Evolutionary conservation across 2,888 invertebrate genomes (phyloP).

Genomic region (Rhimphoctona megacephalus): DNA sequence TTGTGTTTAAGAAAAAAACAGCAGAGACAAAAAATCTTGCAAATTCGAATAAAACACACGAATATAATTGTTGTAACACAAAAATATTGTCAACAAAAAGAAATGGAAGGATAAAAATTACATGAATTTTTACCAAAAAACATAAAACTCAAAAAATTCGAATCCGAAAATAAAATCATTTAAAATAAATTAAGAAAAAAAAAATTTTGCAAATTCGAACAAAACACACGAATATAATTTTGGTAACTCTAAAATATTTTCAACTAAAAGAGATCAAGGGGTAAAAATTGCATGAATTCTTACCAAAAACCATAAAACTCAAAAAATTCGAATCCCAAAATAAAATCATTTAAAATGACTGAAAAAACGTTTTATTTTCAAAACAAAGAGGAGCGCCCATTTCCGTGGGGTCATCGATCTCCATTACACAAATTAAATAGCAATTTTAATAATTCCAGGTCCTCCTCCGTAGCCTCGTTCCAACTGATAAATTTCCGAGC

Average conservation of each 20-base stretch:
- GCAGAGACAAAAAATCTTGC: neutral
- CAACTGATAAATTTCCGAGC: conserved; percentile 33
- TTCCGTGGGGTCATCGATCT: conserved; percentile 14
- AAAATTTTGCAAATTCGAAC: neutral
- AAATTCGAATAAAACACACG: neutral
- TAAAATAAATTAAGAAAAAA: too few species aligned
- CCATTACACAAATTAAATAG: conserved; percentile 17
- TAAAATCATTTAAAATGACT: neutral
- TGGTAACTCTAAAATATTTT: too few species aligned
- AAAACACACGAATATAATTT: neutral
- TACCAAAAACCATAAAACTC: neutral
- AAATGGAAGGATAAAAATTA: too few species aligned
- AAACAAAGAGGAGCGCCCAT: neutral
- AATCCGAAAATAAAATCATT: too few species aligned
- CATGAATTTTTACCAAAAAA: neutral
- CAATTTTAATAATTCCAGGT: conserved; percentile 1
- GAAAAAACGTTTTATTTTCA: neutral
- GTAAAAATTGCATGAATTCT: neutral
- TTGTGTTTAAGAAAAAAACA: neutral
- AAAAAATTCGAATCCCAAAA: neutral
- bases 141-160: neutral
- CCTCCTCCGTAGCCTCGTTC: conserved; percentile 24
- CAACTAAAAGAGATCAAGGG: too few species aligned
- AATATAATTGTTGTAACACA: neutral
- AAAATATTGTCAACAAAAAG: too few species aligned